A percentile compares a stretch with the other conserved stretches of the same genome.
Evolutionary conservation across 1,140 invertebrate genomes (phyloP).

Genomic region (Protaetia brevitarsis): DNA sequence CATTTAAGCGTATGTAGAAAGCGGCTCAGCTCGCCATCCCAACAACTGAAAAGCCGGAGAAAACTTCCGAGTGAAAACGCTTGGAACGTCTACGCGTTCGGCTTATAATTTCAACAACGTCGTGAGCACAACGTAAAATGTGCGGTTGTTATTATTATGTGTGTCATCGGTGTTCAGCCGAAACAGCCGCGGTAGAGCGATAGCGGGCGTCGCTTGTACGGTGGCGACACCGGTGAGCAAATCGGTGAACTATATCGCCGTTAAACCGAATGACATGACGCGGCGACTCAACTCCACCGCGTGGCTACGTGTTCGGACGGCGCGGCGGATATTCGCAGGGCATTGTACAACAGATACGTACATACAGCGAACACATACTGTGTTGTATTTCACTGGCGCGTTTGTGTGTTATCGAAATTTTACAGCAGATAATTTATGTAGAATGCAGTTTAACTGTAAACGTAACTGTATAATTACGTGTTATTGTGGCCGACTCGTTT

Average conservation of each 20-base stretch:
- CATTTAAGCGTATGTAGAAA: neutral
- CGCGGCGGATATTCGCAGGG: no score
- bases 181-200: neutral
- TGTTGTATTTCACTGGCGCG: no score
- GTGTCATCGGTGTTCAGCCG: conserved; percentile 6
- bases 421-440: conserved; percentile 8
- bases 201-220: neutral
- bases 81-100: no score
- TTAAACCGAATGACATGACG: neutral
- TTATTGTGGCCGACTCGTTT: neutral
- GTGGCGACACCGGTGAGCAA: neutral
- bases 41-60: conserved; percentile 4
- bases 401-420: neutral
- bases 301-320: no score
- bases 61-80: neutral
- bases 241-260: neutral
- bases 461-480: conserved; percentile 16
- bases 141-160: neutral
- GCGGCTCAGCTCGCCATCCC: neutral
- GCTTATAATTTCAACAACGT: neutral
- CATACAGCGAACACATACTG: no score
- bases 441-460: conserved; percentile 18
- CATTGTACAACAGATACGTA: neutral
- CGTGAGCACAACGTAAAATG: neutral
- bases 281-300: neutral